A percentile compares a stretch with the other conserved stretches of the same genome.
Conservation (phyloP, 2,113 vertebrate genomes). For the Bos taurus region DNA sequence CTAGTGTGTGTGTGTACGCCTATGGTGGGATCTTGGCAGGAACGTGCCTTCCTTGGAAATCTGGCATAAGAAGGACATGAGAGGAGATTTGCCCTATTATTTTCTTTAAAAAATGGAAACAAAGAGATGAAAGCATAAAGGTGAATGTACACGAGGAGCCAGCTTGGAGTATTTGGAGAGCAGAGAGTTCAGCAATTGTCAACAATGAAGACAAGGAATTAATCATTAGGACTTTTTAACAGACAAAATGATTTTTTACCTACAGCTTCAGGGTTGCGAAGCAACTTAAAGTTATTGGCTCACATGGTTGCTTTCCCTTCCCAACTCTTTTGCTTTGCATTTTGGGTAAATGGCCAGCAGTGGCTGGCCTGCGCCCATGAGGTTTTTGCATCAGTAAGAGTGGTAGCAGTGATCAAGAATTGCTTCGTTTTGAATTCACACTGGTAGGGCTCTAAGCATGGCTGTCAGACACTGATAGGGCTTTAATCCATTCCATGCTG, state of each 20-base stretch:
- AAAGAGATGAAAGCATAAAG: background rate
- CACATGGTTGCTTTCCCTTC: background rate
- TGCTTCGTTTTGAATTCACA: background rate
- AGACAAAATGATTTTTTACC: background rate
- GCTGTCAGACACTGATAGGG: background rate
- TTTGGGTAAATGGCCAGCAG: background rate
- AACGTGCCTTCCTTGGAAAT: slow-evolving; percentile 11
- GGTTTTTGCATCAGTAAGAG: background rate
- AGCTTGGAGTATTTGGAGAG: background rate
- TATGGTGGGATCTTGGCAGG: background rate
- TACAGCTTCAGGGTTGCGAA: background rate
- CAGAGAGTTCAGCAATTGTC: background rate
- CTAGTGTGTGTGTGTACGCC: background rate
- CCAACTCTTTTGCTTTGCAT: background rate
- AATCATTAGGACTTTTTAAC: background rate
- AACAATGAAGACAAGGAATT: background rate
- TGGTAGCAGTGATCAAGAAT: background rate
- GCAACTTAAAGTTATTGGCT: background rate
- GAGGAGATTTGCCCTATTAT: background rate
- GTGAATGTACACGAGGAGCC: background rate
- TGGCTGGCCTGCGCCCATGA: background rate
- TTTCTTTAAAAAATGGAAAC: background rate
- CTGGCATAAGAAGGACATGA: background rate
- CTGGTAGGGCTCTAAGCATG: background rate
- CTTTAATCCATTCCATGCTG: background rate